Percentiles rank a stretch among this genome's conserved stretches.
Conservation (phyloP, 2,113 vertebrate species). For the Ophthalmolycus amberensis region DNA sequence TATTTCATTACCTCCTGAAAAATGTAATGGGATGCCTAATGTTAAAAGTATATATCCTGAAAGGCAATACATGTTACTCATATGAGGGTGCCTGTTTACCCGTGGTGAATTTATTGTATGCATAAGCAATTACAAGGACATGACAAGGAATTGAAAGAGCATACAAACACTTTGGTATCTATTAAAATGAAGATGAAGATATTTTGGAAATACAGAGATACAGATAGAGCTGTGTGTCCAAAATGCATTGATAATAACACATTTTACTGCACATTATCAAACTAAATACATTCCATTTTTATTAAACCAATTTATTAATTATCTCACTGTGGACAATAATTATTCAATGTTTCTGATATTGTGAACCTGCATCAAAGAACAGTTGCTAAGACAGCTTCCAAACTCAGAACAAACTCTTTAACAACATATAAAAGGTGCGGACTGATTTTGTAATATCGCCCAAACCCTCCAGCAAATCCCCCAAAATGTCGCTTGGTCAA, state of each 20-base stretch:
- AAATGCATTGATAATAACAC: neutral
- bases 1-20: constrained; percentile 24
- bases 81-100: constrained; percentile 11
- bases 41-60: constrained; percentile 30
- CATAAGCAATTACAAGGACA: constrained; percentile 1
- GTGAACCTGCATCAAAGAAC: neutral
- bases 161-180: neutral
- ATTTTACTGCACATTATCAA: neutral
- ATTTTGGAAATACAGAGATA: neutral
- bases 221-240: neutral
- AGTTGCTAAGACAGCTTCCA: neutral
- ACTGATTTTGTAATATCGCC: neutral
- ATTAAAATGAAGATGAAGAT: neutral
- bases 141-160: neutral
- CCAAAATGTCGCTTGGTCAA: neutral
- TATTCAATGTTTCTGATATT: neutral
- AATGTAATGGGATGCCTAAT: constrained; percentile 19
- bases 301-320: neutral
- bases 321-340: neutral
- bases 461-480: neutral
- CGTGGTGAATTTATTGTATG: neutral
- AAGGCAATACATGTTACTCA: constrained; percentile 9
- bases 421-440: neutral
- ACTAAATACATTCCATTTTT: neutral
- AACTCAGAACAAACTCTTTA: neutral